Evolutionary conservation across 2,888 invertebrate species (phyloP), one percentile per base, ranked within the genome.

Genomic region (Tanypteryx hageni): DNA sequence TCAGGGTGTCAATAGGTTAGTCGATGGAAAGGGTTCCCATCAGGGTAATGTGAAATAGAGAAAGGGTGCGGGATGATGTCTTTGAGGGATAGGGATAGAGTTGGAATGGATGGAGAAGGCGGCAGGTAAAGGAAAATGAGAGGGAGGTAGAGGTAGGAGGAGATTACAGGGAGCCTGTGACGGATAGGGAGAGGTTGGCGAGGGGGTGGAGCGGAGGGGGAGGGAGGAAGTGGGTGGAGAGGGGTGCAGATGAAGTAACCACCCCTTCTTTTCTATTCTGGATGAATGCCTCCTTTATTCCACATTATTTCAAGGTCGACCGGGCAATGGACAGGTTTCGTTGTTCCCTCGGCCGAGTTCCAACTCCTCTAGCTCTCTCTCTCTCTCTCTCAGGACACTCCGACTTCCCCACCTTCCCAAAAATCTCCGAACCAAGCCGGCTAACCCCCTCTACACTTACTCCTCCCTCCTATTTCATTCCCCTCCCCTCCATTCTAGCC

Each of bases 251-350:
- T 89, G 89, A 89, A 89, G 89, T 89, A 59, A 31, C 86, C 86
- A 58, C 22, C 68, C 68, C 56, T 18, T 64, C 1, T 22, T 27
- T 64, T 44, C 68, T 27, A 89, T 89, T 89, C 89, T 89, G 89
- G 89, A 68, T 68, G 89, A 89, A 89, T 89, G 89, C 89, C 89
- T 89, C 89, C 64, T 44, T 64, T 64, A 89, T 89, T 89, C 89
- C 89, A 89, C 89, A 89, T 89, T 89, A 89, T 89, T 89, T 89
- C 89, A 89, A 89, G 89, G 89, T 68, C 89, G 64, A 89, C 89
- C 89, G 64, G 89, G 89, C 89, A 89, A 89, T 89, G 89, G 89
- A 89, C 89, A 64, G 89, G 89, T 89, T 89, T 89, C 44, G 89
- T 89, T 89, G 89, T 89, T 89, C 89, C 64, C 64, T 64, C 89